Evolutionary conservation across 2,797 vertebrate species (phyloP).

Genomic region (Manis crassicaudata): DNA sequence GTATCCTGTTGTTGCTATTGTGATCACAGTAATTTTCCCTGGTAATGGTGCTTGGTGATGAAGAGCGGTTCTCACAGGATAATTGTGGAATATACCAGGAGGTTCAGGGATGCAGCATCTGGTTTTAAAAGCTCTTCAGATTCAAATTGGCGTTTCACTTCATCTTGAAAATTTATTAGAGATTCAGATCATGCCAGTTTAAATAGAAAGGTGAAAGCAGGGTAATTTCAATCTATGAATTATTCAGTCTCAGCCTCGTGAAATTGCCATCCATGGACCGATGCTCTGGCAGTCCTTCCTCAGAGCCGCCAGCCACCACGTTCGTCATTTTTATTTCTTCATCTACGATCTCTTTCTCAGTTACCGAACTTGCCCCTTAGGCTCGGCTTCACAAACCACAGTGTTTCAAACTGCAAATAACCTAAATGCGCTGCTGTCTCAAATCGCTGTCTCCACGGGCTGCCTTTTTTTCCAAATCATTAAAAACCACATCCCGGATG

Average conservation of each 20-base stretch:
- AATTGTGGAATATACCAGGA: constrained; percentile 87
- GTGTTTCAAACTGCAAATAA: constrained; percentile 86
- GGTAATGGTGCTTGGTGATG: constrained; percentile 87
- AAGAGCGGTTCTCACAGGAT: constrained; percentile 86
- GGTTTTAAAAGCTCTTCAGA: constrained; percentile 89
- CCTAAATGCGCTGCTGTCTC: constrained; percentile 84
- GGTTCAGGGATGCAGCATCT: constrained; percentile 87
- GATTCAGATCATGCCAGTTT: constrained; percentile 90
- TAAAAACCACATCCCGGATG: constrained; percentile 85
- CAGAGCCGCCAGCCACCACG: constrained; percentile 93
- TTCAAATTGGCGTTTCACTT: constrained; percentile 90
- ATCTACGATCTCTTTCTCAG: constrained; percentile 91
- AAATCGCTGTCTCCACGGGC: constrained; percentile 85
- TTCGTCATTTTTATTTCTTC: constrained; percentile 96
- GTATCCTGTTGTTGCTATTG: constrained; percentile 86
- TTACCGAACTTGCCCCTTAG: constrained; percentile 90
- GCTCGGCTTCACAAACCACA: constrained; percentile 89
- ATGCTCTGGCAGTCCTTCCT: constrained; percentile 91
- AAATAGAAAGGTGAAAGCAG: constrained; percentile 93
- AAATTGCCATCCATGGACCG: constrained; percentile 89
- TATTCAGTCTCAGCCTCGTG: constrained; percentile 90
- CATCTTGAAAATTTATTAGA: constrained; percentile 91
- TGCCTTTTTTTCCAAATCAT: constrained; percentile 84
- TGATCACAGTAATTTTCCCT: constrained; percentile 89
- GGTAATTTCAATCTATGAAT: constrained; percentile 94